Evolutionary conservation across 2,113 vertebrate species (phyloP), one percentile per base, ranked within the genome.

Genomic region (Mesocricetus auratus): DNA sequence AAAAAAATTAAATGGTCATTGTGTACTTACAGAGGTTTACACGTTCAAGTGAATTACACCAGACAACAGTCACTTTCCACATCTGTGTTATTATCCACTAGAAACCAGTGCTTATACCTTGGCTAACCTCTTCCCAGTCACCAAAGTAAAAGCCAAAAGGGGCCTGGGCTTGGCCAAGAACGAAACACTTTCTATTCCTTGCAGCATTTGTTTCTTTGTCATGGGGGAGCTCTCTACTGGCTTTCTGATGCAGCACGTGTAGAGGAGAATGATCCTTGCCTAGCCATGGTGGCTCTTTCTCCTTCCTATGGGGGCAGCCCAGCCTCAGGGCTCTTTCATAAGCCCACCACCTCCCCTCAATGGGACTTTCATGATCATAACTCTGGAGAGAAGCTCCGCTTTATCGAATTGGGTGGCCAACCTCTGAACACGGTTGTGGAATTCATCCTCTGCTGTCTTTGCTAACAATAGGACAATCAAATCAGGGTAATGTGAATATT

Each of bases 71-170:
- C 39, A 22, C 71, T 81, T n/a, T 97, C 42, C n/a, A 74, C 74
- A 86, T 92, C 93, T 96, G 19, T 90, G 96, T 94, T 97, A 95
- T 94, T 95, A 50, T 93, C 58, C 87, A 60, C 17, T 31, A 90
- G 53, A 68, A 95, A 75, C 90, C 73, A 58, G 58, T 45, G 56
- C 31, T 85, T 93, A 92, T 87, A 97, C 62, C 71, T 96, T 96
- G 96, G 96, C 96, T 96, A 95, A 97, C 94, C 74, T 93, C 85
- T 86, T 94, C 95, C 87, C 87, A 94, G 31, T 98, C 45, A 4
- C 36, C 2, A 60, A 96, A 45, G 16, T 82, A 19, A 71, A 31
- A 53, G 94, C 96, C 98, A 97, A 95, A 77, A 94, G 92, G 39
- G 45, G 81, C 64, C 5, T 79, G 42, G n/a, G n/a, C 62, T 92